Evolutionary conservation across 2,113 vertebrate genomes (phyloP).

Genomic region (Penelope pileata): DNA sequence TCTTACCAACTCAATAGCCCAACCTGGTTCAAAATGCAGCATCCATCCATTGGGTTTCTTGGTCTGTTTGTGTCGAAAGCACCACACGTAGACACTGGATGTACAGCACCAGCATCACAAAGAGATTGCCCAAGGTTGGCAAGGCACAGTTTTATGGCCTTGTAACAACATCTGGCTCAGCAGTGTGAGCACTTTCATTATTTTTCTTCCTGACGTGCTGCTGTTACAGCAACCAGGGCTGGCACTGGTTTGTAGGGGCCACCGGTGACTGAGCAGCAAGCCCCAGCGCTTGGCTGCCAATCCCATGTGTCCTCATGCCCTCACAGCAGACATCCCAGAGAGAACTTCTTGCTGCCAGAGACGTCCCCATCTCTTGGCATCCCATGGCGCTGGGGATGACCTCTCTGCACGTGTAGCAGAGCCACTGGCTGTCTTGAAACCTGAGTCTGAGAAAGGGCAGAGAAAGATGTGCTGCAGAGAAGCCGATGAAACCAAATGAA

Average conservation of each 20-base stretch:
- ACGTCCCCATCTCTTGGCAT: neutral
- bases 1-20: neutral
- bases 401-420: neutral
- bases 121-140: neutral
- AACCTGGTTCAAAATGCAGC: neutral
- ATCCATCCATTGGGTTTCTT: neutral
- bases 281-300: fast-evolving
- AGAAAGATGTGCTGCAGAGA: neutral
- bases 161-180: neutral
- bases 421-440: neutral
- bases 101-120: neutral
- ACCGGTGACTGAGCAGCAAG: neutral
- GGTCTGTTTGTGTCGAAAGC: neutral
- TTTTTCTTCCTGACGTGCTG: neutral
- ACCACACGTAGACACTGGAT: neutral
- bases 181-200: neutral
- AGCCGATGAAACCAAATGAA: neutral
- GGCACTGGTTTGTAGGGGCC: neutral
- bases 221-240: neutral
- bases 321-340: neutral
- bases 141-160: neutral
- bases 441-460: neutral
- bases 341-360: neutral
- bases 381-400: neutral
- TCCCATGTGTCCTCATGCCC: neutral